Base-by-base conservation (phyloP, 2,888 invertebrate species). In the Dicyrtomina minuta region DNA sequence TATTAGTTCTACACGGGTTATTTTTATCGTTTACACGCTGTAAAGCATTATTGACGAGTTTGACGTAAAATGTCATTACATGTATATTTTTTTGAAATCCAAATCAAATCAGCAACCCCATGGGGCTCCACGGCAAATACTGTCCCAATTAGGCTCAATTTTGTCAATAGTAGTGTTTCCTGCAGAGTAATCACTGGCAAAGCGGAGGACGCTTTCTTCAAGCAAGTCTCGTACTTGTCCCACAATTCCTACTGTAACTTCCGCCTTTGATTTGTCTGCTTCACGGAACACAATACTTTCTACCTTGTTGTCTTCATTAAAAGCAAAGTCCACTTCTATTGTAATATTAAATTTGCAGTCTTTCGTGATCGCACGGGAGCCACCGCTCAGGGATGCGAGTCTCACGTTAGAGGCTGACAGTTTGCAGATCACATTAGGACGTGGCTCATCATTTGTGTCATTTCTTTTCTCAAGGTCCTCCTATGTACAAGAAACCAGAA, bases 391-490 rank as follows among this genome's bases (percentile, higher is more conserved):
- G 27, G 62, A 24, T 10, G 55, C 27, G 6, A 65, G 26, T 20
- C 33, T 51, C 6, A 65, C 55, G 15, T 65, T 51, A 33, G 65
- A n/a, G 4, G 53, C 33, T 6, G 55, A 53, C 10, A 65, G 1
- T 53, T 65, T 65, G 53, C 65, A 65, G 20, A 53, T 17, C n/a
- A 65, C 53, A 22, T 65, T 53, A 1, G 53, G 26, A 5, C 43
- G 22, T 1, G 27, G 64, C 17, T 44, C 61, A 44, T 61, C 61
- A 43, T 27, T 17, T 10, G 65, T 65, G 20, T 65, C 65, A 27
- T 65, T 65, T 15, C 53, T 53, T 8, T 22, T 65, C 3, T 33
- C 46, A 20, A 51, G 20, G 39, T 53, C 55, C 39, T 58, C 55
- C 8, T 33, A 5, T 33, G 4, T 33, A 8, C 8, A 33, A 33